Evolutionary conservation across 2,797 vertebrate genomes (phyloP).

Genomic region (Pachyuromys duprasi): DNA sequence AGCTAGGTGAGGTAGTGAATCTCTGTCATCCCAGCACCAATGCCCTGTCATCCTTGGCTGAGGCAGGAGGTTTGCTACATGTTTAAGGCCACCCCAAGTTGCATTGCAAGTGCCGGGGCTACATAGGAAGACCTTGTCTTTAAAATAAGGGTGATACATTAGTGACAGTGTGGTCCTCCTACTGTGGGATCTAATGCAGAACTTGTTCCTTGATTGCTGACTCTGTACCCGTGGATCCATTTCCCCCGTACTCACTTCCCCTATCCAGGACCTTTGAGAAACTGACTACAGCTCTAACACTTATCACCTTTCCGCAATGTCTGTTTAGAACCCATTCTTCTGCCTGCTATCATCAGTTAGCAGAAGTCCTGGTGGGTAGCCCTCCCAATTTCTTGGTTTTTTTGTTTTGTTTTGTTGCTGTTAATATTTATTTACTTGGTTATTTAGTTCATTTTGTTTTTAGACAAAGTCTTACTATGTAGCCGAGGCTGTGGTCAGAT

Average conservation of each 20-base stretch:
- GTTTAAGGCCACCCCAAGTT: not conserved
- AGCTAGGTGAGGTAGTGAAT: not conserved
- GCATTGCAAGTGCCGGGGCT: not conserved
- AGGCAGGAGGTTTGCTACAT: not conserved
- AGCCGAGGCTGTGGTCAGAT: not conserved
- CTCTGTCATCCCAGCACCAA: not conserved
- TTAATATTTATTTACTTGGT: not conserved
- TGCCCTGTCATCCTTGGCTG: not conserved
- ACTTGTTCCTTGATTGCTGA: not conserved
- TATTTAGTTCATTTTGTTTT: not conserved
- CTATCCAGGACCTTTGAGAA: not conserved
- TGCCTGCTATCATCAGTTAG: not conserved
- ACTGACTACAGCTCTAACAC: too few relatives aligned
- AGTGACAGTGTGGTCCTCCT: too few relatives aligned
- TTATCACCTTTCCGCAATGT: not conserved
- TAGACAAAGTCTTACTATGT: not conserved
- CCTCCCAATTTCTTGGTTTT: not conserved
- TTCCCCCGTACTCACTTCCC: not conserved
- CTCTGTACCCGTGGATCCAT: accelerated
- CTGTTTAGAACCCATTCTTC: not conserved
- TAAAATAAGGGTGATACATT: not conserved
- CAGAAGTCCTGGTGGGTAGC: not conserved
- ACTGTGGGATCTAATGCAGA: accelerated
- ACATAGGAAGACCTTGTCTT: not conserved
- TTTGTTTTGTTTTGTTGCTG: not conserved